Conservation (phyloP, 2,888 invertebrate species). For the Eupithecia abbreviata region DNA sequence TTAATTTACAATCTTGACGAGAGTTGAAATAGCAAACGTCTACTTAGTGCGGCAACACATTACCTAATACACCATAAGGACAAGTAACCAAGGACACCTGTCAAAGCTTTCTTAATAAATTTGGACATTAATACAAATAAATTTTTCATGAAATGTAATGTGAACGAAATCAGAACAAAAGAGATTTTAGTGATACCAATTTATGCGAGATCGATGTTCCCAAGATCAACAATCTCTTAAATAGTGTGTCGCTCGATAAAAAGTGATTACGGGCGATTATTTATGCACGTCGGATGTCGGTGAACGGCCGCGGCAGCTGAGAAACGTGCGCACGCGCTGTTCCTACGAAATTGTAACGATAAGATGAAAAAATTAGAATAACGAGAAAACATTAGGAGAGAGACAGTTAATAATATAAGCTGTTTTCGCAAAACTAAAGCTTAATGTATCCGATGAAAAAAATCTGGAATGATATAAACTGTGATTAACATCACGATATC, state of each 20-base stretch:
- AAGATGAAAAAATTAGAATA: not conserved
- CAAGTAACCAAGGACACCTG: not conserved
- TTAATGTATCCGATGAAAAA: not conserved
- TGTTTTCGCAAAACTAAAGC: not conserved
- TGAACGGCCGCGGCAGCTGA: constrained; percentile 52
- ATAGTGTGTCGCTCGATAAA: constrained; percentile 71
- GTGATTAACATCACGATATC: not conserved
- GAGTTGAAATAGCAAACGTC: not conserved
- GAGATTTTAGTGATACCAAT: not conserved
- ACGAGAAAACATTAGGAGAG: not conserved
- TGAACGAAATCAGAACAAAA: not conserved
- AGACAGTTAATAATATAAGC: not conserved
- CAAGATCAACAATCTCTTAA: constrained; percentile 70
- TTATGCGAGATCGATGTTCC: not conserved
- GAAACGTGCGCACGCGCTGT: constrained; percentile 30
- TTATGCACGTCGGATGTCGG: constrained; percentile 73
- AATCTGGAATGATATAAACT: not conserved
- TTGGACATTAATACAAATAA: not conserved
- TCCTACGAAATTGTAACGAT: constrained; percentile 3
- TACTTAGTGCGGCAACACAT: not conserved
- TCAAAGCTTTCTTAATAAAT: not conserved
- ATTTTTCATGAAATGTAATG: not conserved
- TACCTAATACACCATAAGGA: not conserved
- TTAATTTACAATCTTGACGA: not conserved
- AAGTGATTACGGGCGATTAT: constrained; percentile 74